Evolutionary conservation across 2,113 vertebrate genomes (phyloP), one percentile per base, ranked within the genome.

Genomic region (Sinocyclocheilus grahami): DNA sequence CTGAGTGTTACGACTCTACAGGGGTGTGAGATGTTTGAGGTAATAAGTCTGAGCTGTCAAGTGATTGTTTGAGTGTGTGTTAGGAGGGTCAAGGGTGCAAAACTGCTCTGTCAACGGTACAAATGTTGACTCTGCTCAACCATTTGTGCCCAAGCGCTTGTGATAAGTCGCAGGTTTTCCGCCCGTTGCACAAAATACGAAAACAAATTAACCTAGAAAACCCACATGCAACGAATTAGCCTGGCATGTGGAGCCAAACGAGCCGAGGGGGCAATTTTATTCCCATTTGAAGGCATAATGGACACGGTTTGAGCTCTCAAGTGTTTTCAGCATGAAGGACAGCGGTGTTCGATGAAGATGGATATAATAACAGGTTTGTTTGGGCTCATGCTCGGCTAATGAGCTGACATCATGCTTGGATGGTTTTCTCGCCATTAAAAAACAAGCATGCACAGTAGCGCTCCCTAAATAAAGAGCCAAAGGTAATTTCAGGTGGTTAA

Each of bases 371-470:
- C 37, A 27, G 53, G 72, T 60, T 82, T 87, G 65, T 84, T 74
- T 18, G 51, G 82, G 48, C 72, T 78, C 55, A 75, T 22, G 53
- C 37, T 72, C 1, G 24, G 20, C 63, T 87, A 87, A 88, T 86
- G 78, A 79, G 84, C 51, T 88, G 80, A 88, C 87, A 62, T 86
- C 87, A 79, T 55, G 80, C 84, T 39, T 85, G 84, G 84, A 83
- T 37, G 27, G 12, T 67, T 79, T 83, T 86, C 51, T 82, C 78
- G 20, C 20, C 51, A 55, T 84, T 79, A 78, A 63, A 63, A 51
- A 46, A 63, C 76, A 62, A 62, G 58, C 58, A 62, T 22, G 58
- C 58, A 62, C 58, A 63, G 75, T 72, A 84, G 75, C 13, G n/a
- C 63, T 33, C 10, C 24, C 62, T 39, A 58, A 55, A 33, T 51